These are phyloP conservation scores for Machimus atricapillus DNA, from an alignment of 2,888 invertebrate genomes.

Conservation along the genomic window DNA sequence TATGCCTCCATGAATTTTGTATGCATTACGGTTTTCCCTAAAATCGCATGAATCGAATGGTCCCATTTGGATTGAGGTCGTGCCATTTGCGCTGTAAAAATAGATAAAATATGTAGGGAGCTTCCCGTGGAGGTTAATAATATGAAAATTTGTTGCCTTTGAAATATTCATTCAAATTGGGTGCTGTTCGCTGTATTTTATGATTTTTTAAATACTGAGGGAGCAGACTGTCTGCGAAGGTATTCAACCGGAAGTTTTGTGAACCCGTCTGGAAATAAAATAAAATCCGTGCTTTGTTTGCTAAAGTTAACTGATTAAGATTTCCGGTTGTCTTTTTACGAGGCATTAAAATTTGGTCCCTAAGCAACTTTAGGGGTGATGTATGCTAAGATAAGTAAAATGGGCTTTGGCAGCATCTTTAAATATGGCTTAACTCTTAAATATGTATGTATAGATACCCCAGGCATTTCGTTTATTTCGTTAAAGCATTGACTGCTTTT, in stretches of 20 bases:
- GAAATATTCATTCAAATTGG: constrained; percentile 27
- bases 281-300: not conserved
- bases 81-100: constrained; percentile 14
- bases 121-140: not conserved
- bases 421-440: not conserved
- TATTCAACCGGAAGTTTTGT: not conserved
- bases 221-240: not conserved
- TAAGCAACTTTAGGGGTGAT: not conserved
- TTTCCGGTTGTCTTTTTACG: not conserved
- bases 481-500: not conserved
- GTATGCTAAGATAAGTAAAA: not conserved
- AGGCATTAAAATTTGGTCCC: not conserved
- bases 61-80: constrained; percentile 21
- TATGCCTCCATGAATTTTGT: constrained; percentile 24
- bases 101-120: constrained; percentile 21
- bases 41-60: constrained; percentile 13
- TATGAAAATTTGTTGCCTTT: constrained; percentile 29
- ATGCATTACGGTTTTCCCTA: constrained; percentile 26
- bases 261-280: not conserved
- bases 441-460: too few species aligned
- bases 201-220: constrained; percentile 19
- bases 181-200: not conserved
- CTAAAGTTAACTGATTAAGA: not conserved
- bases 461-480: too few species aligned
- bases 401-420: not conserved